Evolutionary conservation across 2,888 invertebrate genomes (phyloP).

Genomic region (Lumbricus terrestris): DNA sequence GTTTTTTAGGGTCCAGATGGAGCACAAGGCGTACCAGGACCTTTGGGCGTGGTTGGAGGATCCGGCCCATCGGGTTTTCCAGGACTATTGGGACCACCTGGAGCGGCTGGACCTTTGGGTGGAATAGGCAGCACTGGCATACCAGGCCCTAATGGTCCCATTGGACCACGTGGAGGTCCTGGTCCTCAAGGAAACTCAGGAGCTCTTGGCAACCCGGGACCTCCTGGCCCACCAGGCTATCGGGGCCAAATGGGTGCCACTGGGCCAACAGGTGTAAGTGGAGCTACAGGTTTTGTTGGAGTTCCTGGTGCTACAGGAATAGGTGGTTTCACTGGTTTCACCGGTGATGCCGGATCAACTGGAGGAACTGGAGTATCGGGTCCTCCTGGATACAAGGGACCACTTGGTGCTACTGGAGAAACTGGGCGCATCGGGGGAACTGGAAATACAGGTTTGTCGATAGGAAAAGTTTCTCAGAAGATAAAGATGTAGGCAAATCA

Average conservation of each 20-base stretch:
- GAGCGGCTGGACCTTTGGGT: neutral
- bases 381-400: neutral
- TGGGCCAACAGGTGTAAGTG: conserved; percentile 14
- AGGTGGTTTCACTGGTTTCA: neutral
- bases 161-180: conserved; percentile 15
- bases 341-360: neutral
- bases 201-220: neutral
- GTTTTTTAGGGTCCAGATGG: conserved; percentile 14
- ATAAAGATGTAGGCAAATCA: neutral
- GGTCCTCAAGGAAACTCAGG: conserved; percentile 23
- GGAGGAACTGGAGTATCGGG: conserved; percentile 5
- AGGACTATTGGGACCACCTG: neutral
- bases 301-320: neutral
- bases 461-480: neutral
- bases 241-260: neutral
- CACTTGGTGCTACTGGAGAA: neutral
- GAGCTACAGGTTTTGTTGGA: neutral
- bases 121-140: neutral
- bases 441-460: conserved; percentile 6
- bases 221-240: neutral
- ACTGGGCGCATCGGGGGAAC: neutral
- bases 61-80: neutral
- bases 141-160: neutral
- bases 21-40: neutral
- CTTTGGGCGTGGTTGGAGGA: neutral